phyloP scores from a whole-genome alignment of 1,140 invertebrate species.

The Caenorhabditis tropicalis region DNA sequence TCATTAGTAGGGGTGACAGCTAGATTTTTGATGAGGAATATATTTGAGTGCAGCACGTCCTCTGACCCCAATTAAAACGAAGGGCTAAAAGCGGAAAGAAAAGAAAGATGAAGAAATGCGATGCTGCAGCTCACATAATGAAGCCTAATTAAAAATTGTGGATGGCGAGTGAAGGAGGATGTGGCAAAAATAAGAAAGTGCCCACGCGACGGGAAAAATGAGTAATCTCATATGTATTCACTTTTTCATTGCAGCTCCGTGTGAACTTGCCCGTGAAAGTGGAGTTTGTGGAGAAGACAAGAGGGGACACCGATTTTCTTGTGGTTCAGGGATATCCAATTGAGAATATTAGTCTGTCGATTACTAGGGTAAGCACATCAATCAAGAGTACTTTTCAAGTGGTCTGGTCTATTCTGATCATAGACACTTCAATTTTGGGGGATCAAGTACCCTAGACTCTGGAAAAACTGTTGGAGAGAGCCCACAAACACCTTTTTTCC shows the following conservation, averaged over 20 bases:
- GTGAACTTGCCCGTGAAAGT: constrained; percentile 23
- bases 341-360: constrained; percentile 41
- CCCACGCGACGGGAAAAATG: background rate
- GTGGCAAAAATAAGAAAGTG: no score
- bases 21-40: no score
- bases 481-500: no score
- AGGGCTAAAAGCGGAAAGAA: constrained; percentile 11
- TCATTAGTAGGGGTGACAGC: no score
- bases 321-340: constrained; percentile 51
- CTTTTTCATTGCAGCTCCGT: constrained; percentile 37
- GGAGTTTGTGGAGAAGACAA: background rate
- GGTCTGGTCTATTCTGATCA: background rate
- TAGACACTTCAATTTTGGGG: no score
- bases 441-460: no score
- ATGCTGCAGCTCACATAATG: background rate
- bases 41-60: no score
- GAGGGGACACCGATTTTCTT: background rate
- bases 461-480: no score
- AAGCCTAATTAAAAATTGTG: constrained; percentile 11
- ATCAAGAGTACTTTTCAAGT: background rate
- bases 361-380: constrained; percentile 8
- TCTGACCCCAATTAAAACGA: background rate
- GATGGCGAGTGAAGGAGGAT: background rate
- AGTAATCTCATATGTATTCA: background rate
- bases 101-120: background rate